Percentiles rank a stretch among this genome's conserved stretches.
phyloP scores from a whole-genome alignment of 1,140 invertebrate species.

The Plutomurus gul region DNA sequence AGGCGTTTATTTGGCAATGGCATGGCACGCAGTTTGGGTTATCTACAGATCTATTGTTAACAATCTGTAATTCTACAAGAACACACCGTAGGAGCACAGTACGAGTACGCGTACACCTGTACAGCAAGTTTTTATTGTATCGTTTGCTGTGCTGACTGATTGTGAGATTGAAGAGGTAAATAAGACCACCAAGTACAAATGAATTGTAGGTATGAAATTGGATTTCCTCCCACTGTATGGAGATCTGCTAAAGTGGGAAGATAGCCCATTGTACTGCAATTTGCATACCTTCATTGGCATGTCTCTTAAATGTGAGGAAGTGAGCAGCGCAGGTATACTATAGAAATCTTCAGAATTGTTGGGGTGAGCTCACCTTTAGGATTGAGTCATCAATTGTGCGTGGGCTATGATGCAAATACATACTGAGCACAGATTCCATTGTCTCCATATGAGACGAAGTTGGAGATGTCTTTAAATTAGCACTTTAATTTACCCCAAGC shows the following conservation, averaged over 20 bases:
- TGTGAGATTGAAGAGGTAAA: not conserved
- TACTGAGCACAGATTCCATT: constrained; percentile 19
- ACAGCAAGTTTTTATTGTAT: too few relatives aligned
- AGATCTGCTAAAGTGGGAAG: not conserved
- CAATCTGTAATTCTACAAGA: too few relatives aligned
- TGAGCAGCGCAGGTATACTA: not conserved
- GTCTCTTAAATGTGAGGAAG: not conserved
- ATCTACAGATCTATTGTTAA: too few relatives aligned
- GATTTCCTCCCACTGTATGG: not conserved
- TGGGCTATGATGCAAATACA: constrained; percentile 23
- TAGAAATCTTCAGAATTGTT: not conserved
- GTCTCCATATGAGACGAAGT: not conserved
- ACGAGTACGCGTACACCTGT: too few relatives aligned
- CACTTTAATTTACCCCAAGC: not conserved
- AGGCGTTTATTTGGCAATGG: too few relatives aligned
- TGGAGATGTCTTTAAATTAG: not conserved
- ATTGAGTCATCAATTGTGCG: constrained; percentile 29
- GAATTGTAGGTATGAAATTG: not conserved
- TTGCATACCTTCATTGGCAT: not conserved
- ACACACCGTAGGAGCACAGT: too few relatives aligned
- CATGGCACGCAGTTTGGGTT: too few relatives aligned
- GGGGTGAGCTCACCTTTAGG: constrained; percentile 4
- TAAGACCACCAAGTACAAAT: not conserved
- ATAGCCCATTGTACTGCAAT: not conserved
- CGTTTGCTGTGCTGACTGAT: not conserved